Evolutionary conservation across 2,797 vertebrate genomes (phyloP), one percentile per base, ranked within the genome.

Genomic region (Acanthornis magna): DNA sequence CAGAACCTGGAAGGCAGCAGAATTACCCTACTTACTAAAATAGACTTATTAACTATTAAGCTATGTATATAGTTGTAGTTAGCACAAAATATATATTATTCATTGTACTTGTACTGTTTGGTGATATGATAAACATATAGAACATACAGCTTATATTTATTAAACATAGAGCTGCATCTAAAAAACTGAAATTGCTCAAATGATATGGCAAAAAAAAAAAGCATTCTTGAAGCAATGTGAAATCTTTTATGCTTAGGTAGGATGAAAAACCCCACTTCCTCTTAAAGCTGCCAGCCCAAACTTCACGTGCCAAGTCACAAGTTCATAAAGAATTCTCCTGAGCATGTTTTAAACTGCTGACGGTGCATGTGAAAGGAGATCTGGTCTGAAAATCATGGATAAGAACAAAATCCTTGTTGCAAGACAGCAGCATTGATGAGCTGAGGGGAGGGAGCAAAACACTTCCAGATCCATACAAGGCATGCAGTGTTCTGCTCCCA

Each of bases 381-480:
- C 74, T 70, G 80, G 57, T 74, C 86, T 38, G 74, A 70, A 94
- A 93, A 76, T 27, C 47, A 63, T 0, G 34, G 27, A 34, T 67
- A 86, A 85, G 68, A 94, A 87, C 60, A 78, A 91, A 91, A 17
- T 15, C 32, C 74, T 85, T 87, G 71, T 87, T 95, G 38, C 43
- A 54, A 91, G 71, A 85, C 3, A 92, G 86, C n/a, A 10, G 51
- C 84, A 91, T 27, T 47, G 75, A 87, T n/a, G 42, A 77, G 32
- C 11, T 50, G 32, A 5, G 8, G 38, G 29, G 30, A 77, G 48
- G 63, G 32, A 86, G 67, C 36, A 79, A 79, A 88, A 62, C 68
- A 74, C 57, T 82, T 88, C 78, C 91, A 93, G 80, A 91, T 76
- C 78, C 19, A 6, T 85, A 80, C 75, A 85, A 92, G 85, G 95